Conservation (phyloP, 2,113 vertebrate species). For the Ceyx margarethae region DNA sequence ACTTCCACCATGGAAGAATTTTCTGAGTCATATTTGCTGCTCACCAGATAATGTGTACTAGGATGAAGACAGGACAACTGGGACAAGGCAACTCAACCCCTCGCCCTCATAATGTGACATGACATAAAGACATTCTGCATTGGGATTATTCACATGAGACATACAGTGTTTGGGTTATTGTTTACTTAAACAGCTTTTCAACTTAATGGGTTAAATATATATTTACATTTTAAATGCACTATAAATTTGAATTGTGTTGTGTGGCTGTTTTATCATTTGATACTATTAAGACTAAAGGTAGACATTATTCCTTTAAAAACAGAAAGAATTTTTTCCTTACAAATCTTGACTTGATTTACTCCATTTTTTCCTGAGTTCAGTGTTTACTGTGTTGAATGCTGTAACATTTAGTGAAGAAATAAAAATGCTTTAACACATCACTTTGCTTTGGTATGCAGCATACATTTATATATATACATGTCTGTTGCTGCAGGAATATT, state of each 20-base stretch:
- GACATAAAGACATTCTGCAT: fast-evolving
- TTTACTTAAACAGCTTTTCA: neutral
- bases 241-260: neutral
- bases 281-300: neutral
- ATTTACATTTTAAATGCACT: neutral
- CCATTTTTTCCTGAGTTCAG: neutral
- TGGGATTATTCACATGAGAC: neutral
- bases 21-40: neutral
- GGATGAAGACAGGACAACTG: neutral
- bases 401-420: neutral
- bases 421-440: neutral
- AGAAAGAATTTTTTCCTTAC: neutral
- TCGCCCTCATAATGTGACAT: neutral
- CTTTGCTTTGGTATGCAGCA: fast-evolving
- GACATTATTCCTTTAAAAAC: neutral
- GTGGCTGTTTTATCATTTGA: neutral
- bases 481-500: neutral
- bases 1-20: neutral
- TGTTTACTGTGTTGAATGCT: neutral
- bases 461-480: neutral
- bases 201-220: neutral
- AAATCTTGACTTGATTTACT: neutral
- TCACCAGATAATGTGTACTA: neutral
- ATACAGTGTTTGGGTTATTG: neutral
- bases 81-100: neutral